Base-by-base conservation (phyloP, 1,140 invertebrate species). In the Himalopsyche phryganea region DNA sequence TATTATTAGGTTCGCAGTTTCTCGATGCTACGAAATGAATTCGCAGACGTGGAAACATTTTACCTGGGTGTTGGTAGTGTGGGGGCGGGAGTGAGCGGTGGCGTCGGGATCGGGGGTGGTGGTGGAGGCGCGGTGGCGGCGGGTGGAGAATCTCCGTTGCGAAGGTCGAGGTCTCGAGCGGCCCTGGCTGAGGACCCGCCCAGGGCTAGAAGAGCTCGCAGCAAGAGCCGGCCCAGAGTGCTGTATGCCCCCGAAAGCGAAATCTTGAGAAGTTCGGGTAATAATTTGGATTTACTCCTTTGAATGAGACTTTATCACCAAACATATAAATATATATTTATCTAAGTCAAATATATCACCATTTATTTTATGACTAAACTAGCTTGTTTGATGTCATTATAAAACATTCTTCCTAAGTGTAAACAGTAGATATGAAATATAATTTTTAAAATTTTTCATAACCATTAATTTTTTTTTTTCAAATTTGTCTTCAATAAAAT, bases 31-130 rank as follows among this genome's bases (percentile, higher is more conserved):
- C 83, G 92, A 36, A 92, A 94, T 67, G 92, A 96, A 67, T 93
- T 94, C 67, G 88, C 90, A 1, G 90, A 93, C 65, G 87, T 93
- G 33, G 91, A 94, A 68, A 93, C 91, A 9, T 96, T 96, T 74
- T 94, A 93, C 70, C 74, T 94, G 66, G 88, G 86, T 10, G 80
- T 63, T 9, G 61, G 61, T 83, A 10, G 83, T 84, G 0, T 73
- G 79, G 19, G 76, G 70, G 5, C 69, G 65, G 49, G 38, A 71
- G 14, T 73, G 74, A 38, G 50, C 6, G 50, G 44, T 65, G 19
- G 69, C 71, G 46, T 70, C 70, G 17, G 56, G 67, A n/a, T 49
- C 6, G 41, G 72, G 2, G 35, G 50, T 69, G 17, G 55, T 1
- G 47, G 72, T 1, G 35, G 50, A 71, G 13, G 72, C 73, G 52